Evolutionary conservation across 2,113 vertebrate species (phyloP).

Genomic region (Azemiops feae): DNA sequence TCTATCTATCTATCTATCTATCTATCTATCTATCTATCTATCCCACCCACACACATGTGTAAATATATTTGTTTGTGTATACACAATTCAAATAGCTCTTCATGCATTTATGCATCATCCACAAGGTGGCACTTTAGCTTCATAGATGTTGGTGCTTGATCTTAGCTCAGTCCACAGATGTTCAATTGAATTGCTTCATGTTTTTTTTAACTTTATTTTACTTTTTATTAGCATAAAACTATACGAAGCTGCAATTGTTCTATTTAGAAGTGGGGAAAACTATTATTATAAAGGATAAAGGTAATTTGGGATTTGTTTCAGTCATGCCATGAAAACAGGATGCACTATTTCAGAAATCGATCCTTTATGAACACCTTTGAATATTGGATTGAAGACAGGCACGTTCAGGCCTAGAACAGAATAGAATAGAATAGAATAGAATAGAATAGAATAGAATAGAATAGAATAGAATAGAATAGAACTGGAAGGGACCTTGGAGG

Average conservation of each 20-base stretch:
- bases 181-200: neutral
- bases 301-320: neutral
- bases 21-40: neutral
- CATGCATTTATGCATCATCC: slow-evolving; percentile 44
- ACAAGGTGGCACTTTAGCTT: slow-evolving; percentile 73
- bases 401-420: neutral
- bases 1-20: no score
- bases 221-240: slow-evolving; percentile 4
- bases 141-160: slow-evolving; percentile 22
- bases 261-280: neutral
- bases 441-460: no score
- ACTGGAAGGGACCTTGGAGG: no score
- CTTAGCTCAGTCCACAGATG: slow-evolving; percentile 5
- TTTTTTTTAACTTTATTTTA: neutral
- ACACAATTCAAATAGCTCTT: slow-evolving; percentile 22
- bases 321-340: neutral
- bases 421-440: no score
- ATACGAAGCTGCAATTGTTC: neutral
- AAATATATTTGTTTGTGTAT: neutral
- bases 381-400: neutral
- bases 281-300: neutral
- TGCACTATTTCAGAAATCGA: neutral
- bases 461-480: no score
- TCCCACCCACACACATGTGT: neutral
- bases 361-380: neutral